Base-by-base conservation (phyloP, 2,888 invertebrate genomes). In the Calliopum simillimum region DNA sequence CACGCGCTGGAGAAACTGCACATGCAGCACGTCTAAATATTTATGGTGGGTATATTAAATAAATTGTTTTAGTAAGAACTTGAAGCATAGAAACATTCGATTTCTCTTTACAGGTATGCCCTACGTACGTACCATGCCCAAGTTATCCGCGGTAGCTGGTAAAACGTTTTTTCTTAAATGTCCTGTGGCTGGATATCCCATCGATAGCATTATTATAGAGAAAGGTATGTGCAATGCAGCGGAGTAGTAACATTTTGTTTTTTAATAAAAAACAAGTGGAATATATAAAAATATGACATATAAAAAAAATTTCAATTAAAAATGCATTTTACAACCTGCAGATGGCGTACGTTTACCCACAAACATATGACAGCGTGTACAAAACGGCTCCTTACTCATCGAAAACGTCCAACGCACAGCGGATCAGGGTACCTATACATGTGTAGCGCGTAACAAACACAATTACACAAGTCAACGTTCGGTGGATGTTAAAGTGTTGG, bases 381-480 rank as follows among this genome's bases (percentile, higher is more conserved):
- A 91, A 5, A 95, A 96, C 79, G 96, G 96, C 14, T 94, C 94
- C 0, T 87, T 97, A 66, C 90, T 92, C 46, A 93, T 97, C 66
- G 93, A 94, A 80, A 93, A 93, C 81, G 93, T 96, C 13, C 95
- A 95, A 83, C 89, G 94, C 53, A 90, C 89, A 33, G 93, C 93
- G 75, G 96, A 97, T 82, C 94, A 94, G 47, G 96, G 96, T n/a
- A 92, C 93, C 3, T 97, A 97, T 86, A 94, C 94, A 12, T 97
- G 97, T 83, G 93, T 93, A 67, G 96, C 96, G 0, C 90, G 91
- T 70, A 95, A 95, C 84, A 89, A 93, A 73, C 94, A 94, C 82
- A 91, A 93, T 69, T 91, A 93, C 77, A 91, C 92, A 0, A 93
- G 94, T 12, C 89, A 94, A 74, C 87, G 91, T 69, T 91, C 92